A percentile compares a stretch with the other conserved stretches of the same genome.
Conservation (phyloP, 2,888 invertebrate species). For the Meiosimyza decipiens region DNA sequence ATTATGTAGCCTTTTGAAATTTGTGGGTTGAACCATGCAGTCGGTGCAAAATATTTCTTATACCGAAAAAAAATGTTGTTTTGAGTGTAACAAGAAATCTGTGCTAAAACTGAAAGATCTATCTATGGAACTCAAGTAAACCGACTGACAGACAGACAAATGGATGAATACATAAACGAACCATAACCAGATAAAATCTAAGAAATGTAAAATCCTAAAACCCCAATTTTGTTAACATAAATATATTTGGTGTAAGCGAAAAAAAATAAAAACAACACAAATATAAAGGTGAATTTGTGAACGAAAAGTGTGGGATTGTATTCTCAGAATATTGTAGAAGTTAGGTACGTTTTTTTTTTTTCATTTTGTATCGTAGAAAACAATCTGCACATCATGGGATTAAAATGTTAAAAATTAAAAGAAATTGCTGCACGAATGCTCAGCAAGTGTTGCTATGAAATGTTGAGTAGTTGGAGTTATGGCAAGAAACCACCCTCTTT, state of each 20-base stretch:
- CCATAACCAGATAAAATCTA: constrained; percentile 3
- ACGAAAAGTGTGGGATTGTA: too few relatives aligned
- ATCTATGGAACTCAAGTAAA: background rate
- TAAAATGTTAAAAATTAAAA: constrained; percentile 50
- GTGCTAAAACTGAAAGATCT: constrained; percentile 20
- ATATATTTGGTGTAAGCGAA: background rate
- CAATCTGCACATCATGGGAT: constrained; percentile 41
- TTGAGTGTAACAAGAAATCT: background rate
- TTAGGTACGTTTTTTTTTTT: too few relatives aligned
- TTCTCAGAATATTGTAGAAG: too few relatives aligned
- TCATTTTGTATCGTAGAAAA: too few relatives aligned
- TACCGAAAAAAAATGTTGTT: background rate
- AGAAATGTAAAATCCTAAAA: constrained; percentile 16
- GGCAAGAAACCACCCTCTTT: too few relatives aligned
- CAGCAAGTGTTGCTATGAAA: too few relatives aligned
- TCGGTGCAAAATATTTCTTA: background rate
- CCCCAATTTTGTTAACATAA: constrained; percentile 12
- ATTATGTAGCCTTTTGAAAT: constrained; percentile 18
- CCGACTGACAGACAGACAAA: too few relatives aligned
- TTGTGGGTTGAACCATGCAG: background rate
- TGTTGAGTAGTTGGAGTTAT: too few relatives aligned
- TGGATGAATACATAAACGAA: background rate
- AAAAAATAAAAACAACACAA: background rate
- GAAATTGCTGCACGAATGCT: constrained; percentile 36
- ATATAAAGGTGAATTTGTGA: too few relatives aligned